These are phyloP conservation scores for Scophthalmus maximus DNA, from an alignment of 2,113 vertebrate species.

Conservation along the genomic window DNA sequence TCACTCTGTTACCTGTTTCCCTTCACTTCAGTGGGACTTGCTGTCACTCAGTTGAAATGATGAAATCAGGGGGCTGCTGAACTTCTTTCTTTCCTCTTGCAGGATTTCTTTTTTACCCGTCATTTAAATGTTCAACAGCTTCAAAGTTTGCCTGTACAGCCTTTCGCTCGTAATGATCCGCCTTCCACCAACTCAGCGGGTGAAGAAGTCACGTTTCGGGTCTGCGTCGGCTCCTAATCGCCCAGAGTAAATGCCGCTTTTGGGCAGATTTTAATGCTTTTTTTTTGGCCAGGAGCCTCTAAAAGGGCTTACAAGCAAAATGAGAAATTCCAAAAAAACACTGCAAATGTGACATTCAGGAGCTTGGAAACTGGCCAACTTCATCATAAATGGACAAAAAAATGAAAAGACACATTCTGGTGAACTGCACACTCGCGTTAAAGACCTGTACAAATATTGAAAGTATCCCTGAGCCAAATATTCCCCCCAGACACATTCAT, in stretches of 20 bases:
- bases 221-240: conserved; percentile 48
- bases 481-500: conserved; percentile 51
- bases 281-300: conserved; percentile 59
- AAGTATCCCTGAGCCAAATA: conserved; percentile 57
- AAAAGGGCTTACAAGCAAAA: conserved; percentile 65
- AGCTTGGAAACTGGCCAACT: conserved; percentile 76
- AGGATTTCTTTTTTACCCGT: neutral
- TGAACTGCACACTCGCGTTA: conserved; percentile 61
- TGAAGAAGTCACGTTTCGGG: conserved; percentile 61
- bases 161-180: conserved; percentile 47
- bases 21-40: neutral
- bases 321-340: conserved; percentile 11
- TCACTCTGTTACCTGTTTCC: conserved; percentile 58
- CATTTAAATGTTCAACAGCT: conserved; percentile 51
- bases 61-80: conserved; percentile 5
- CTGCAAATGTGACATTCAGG: conserved; percentile 73
- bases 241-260: conserved; percentile 37
- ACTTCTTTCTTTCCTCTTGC: conserved; percentile 23
- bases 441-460: conserved; percentile 66
- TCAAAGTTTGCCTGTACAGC: conserved; percentile 35
- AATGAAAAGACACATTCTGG: conserved; percentile 43
- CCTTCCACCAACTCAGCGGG: conserved; percentile 38
- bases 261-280: conserved; percentile 1
- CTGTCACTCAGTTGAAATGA: conserved; percentile 22
- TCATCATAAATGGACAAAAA: conserved; percentile 73